These are phyloP conservation scores for Rhagologus leucostigma DNA, from an alignment of 2,113 vertebrate genomes.

Conservation along the genomic window DNA sequence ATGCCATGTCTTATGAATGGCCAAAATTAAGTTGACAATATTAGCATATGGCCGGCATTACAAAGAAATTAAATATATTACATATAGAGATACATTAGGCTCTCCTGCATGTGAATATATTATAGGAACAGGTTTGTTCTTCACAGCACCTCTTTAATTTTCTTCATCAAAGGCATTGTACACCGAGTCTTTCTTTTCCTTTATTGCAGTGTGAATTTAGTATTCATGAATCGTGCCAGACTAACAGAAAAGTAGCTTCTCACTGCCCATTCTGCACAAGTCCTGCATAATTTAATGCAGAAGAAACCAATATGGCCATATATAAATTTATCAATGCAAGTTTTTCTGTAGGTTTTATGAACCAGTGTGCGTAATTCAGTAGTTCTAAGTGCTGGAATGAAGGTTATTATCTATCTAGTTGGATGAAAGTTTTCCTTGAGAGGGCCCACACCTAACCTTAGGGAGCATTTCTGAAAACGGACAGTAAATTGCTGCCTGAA, in stretches of 20 bases:
- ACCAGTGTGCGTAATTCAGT: background rate
- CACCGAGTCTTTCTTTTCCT: background rate
- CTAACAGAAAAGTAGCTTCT: slow-evolving; percentile 8
- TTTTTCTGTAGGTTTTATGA: background rate
- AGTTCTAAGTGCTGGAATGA: background rate
- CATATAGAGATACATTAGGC: background rate
- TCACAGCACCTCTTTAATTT: background rate
- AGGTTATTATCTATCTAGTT: background rate
- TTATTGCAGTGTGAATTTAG: background rate
- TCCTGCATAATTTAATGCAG: background rate
- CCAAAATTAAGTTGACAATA: slow-evolving; percentile 9
- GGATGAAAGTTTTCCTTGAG: background rate
- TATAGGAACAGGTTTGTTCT: background rate
- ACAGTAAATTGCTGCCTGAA: background rate
- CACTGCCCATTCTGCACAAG: background rate
- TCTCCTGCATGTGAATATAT: background rate
- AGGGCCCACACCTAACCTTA: background rate
- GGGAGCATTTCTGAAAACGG: background rate
- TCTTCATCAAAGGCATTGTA: background rate
- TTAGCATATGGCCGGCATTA: background rate
- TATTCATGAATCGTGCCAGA: background rate
- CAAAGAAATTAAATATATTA: background rate
- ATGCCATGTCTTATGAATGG: slow-evolving; percentile 16
- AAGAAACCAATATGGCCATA: background rate
- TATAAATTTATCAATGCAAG: background rate